Evolutionary conservation across 2,113 vertebrate genomes (phyloP).

Genomic region (Myrmophylax atrothorax): DNA sequence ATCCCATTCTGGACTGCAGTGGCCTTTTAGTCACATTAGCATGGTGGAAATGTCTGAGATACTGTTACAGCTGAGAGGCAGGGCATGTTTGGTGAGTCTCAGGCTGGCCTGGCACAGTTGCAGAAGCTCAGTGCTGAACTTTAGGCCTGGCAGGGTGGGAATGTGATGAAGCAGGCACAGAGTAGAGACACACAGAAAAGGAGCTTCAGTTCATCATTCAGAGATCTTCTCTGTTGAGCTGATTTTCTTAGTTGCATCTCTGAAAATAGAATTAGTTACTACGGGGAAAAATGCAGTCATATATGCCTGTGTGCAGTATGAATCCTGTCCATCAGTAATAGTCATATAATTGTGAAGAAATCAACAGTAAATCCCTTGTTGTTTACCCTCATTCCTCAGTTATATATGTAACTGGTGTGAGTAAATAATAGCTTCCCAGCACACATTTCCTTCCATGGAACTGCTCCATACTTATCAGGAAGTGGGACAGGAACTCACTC

Average conservation of each 20-base stretch:
- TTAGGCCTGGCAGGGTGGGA: neutral
- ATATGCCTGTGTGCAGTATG: neutral
- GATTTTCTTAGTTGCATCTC: neutral
- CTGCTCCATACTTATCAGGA: neutral
- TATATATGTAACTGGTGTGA: neutral
- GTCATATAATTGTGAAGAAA: neutral
- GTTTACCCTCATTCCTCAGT: neutral
- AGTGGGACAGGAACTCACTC: neutral
- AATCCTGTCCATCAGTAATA: neutral
- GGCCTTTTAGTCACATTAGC: neutral
- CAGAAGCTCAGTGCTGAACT: neutral
- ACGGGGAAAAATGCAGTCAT: neutral
- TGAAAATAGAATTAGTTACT: neutral
- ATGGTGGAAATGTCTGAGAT: neutral
- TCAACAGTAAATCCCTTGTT: neutral
- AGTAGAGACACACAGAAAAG: neutral
- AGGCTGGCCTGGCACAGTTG: neutral
- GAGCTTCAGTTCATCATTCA: neutral
- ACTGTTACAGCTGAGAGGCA: conserved; percentile 13
- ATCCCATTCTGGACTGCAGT: neutral
- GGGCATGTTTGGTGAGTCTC: neutral
- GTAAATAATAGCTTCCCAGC: neutral
- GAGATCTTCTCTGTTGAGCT: neutral
- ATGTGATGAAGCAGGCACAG: neutral
- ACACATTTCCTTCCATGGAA: neutral